These are phyloP conservation scores for Urosaurus nigricauda DNA, from an alignment of 2,797 vertebrate species.

Conservation along the genomic window DNA sequence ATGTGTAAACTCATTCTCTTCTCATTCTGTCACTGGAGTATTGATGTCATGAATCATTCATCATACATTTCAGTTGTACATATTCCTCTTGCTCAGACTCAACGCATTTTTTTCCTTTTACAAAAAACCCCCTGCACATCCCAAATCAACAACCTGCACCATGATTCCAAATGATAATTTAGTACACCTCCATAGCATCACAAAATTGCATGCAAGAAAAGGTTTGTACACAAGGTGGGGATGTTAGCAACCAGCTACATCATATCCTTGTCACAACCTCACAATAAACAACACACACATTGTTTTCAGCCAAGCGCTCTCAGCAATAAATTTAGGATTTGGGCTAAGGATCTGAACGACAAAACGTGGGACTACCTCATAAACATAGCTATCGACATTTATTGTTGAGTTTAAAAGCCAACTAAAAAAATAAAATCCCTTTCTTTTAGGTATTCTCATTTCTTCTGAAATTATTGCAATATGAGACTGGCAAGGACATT, in stretches of 20 bases:
- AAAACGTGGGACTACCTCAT: constrained; percentile 26
- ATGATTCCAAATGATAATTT: constrained; percentile 56
- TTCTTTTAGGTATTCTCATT: constrained; percentile 59
- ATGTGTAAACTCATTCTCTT: not conserved
- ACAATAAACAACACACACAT: constrained; percentile 69
- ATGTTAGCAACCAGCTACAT: constrained; percentile 80
- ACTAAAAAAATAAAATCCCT: constrained; percentile 32
- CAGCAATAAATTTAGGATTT: constrained; percentile 48
- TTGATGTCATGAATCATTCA: constrained; percentile 18
- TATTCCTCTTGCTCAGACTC: not conserved
- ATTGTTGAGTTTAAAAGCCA: constrained; percentile 8
- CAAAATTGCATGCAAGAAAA: constrained; percentile 80
- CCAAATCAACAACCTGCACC: constrained; percentile 27
- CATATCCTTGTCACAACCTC: constrained; percentile 64
- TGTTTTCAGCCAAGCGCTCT: constrained; percentile 57
- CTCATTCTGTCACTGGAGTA: constrained; percentile 43
- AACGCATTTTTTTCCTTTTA: too few relatives aligned
- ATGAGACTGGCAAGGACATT: constrained; percentile 52
- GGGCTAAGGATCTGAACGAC: not conserved
- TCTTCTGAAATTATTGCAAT: constrained; percentile 54
- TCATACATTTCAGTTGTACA: not conserved
- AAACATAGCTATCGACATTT: constrained; percentile 30
- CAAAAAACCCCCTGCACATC: not conserved
- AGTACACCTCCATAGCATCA: constrained; percentile 61
- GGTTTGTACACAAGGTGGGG: constrained; percentile 89